Evolutionary conservation across 2,797 vertebrate species (phyloP).

Genomic region (Poecilia velifera): DNA sequence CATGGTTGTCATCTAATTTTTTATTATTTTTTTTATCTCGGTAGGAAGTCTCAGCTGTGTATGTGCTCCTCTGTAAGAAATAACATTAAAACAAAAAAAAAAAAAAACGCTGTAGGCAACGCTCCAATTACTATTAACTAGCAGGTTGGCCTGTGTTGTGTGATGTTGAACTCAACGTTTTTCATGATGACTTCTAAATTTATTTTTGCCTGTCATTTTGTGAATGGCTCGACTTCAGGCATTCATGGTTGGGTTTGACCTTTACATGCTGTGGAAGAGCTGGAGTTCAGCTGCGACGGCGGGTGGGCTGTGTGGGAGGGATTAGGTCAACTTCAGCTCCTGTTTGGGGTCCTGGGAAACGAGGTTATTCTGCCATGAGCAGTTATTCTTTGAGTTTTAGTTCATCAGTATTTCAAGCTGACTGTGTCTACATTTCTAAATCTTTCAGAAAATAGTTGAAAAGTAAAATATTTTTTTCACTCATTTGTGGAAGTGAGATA

Average conservation of each 20-base stretch:
- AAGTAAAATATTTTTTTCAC: not conserved
- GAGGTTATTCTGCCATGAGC: slow-evolving; percentile 47
- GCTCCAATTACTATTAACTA: not conserved
- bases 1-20: not conserved
- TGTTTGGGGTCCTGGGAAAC: slow-evolving; percentile 50
- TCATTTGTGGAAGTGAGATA: not conserved
- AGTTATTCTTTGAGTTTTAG: slow-evolving; percentile 28
- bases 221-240: slow-evolving; percentile 33
- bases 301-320: slow-evolving; percentile 50
- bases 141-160: slow-evolving; percentile 5
- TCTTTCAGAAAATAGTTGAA: not conserved
- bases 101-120: not conserved
- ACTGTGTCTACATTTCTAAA: not conserved
- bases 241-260: slow-evolving; percentile 49
- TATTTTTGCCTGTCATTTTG: slow-evolving; percentile 27
- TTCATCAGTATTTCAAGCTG: slow-evolving; percentile 18
- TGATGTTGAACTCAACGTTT: slow-evolving; percentile 30
- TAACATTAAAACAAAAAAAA: not conserved
- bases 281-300: slow-evolving; percentile 51
- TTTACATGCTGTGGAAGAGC: slow-evolving; percentile 45
- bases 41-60: not conserved
- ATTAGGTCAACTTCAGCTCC: slow-evolving; percentile 64
- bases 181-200: slow-evolving; percentile 28
- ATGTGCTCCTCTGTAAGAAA: not conserved
- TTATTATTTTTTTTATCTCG: not conserved